Evolutionary conservation across 1,140 invertebrate species (phyloP).

Genomic region (Hydropsyche tenuis): DNA sequence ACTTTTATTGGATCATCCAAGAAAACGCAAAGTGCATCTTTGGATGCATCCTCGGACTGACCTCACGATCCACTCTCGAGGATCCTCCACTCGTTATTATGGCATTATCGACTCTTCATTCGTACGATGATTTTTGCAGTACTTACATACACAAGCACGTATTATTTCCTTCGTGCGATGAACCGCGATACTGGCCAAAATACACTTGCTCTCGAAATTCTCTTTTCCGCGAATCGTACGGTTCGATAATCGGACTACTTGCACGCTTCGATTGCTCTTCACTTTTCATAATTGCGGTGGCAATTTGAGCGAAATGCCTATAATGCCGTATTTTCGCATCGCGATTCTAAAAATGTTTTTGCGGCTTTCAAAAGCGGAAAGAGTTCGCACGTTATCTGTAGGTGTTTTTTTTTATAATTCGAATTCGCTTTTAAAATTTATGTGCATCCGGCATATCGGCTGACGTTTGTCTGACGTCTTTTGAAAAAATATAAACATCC

Average conservation of each 20-base stretch:
- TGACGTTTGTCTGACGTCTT: not conserved
- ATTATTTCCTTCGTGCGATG: too few species aligned
- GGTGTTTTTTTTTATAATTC: not conserved
- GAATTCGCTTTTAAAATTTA: conserved; percentile 2
- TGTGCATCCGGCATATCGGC: conserved; percentile 7
- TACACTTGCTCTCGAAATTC: not conserved
- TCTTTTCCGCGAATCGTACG: conserved; percentile 1
- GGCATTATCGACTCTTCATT: too few species aligned
- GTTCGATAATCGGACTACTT: not conserved
- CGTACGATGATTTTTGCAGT: too few species aligned
- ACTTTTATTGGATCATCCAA: conserved; percentile 10
- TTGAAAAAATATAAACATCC: too few species aligned
- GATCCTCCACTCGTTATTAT: too few species aligned
- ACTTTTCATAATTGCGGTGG: not conserved
- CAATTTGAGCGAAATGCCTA: too few species aligned
- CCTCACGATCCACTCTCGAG: conserved; percentile 16
- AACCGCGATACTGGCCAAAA: too few species aligned
- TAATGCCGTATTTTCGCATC: too few species aligned
- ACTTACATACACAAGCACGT: too few species aligned
- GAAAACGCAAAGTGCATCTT: not conserved
- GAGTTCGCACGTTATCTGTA: too few species aligned
- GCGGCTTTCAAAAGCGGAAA: too few species aligned
- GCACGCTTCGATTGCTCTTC: not conserved
- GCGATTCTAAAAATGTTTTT: too few species aligned
- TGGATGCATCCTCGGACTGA: not conserved